A percentile compares a stretch with the other conserved stretches of the same genome.
Evolutionary conservation across 2,113 vertebrate genomes (phyloP).

Genomic region (Leucosticte australis): DNA sequence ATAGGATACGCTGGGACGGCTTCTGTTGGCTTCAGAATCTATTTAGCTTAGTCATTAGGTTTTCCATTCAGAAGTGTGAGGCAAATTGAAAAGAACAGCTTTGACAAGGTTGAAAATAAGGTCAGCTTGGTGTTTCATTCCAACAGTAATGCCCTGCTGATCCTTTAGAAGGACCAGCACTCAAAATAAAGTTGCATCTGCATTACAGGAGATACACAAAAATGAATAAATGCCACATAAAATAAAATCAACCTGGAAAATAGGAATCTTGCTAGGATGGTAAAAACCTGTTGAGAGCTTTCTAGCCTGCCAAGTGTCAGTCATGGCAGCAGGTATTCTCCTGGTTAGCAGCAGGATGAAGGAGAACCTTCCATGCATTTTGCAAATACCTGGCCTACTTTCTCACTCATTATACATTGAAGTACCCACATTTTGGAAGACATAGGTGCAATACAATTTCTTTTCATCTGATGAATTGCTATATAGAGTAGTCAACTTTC

Average conservation of each 20-base stretch:
- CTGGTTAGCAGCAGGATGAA: neutral
- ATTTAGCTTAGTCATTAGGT: neutral
- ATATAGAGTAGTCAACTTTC: neutral
- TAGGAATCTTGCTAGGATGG: neutral
- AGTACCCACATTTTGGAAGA: neutral
- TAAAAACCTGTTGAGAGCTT: neutral
- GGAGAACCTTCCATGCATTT: neutral
- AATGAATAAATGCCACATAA: neutral
- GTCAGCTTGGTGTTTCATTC: neutral
- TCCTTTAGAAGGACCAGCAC: neutral
- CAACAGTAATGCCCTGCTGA: neutral
- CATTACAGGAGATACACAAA: neutral
- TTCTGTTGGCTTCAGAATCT: neutral
- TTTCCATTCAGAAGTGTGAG: neutral
- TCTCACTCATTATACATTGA: neutral
- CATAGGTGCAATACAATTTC: neutral
- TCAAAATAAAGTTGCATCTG: neutral
- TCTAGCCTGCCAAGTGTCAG: neutral
- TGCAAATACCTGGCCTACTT: neutral
- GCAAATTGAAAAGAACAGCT: neutral
- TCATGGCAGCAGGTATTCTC: neutral
- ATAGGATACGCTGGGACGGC: neutral
- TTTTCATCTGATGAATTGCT: neutral
- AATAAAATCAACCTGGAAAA: neutral
- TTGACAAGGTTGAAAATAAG: neutral